A percentile compares a stretch with the other conserved stretches of the same genome.
Evolutionary conservation across 2,113 vertebrate genomes (phyloP).

Genomic region (Bos taurus): ARS-UCD2.0 NC_037335.1:547501-548000

Average conservation of each 20-base stretch:
- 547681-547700: background rate
- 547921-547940: background rate
- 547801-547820: background rate
- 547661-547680: background rate
- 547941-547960: background rate
- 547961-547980: background rate
- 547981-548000: background rate
- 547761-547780: background rate
- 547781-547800: background rate
- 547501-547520: too few species aligned
- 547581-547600: background rate
- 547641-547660: background rate
- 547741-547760: background rate
- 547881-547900: accelerated
- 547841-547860: background rate
- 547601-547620: background rate
- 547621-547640: background rate
- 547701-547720: background rate
- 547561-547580: background rate
- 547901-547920: background rate
- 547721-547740: background rate
- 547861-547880: background rate
- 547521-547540: too few species aligned
- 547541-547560: background rate
- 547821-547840: background rate